Percentiles rank a stretch among this genome's conserved stretches.
Evolutionary conservation across 2,888 invertebrate genomes (phyloP).

Genomic region (Hypomecis atomaria): DNA sequence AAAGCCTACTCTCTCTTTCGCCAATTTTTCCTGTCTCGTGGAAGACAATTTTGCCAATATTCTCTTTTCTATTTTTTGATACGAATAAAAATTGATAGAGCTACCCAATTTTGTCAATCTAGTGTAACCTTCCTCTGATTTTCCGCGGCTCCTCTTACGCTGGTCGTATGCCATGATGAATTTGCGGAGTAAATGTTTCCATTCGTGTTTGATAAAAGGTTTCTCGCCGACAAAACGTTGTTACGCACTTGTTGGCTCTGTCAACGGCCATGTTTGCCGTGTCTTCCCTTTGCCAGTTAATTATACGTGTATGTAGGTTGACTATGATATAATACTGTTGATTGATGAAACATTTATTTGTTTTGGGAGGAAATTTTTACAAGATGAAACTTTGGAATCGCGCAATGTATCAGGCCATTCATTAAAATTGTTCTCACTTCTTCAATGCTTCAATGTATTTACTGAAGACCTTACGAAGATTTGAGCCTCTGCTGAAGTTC

Average conservation of each 20-base stretch:
- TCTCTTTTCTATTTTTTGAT: too few relatives aligned
- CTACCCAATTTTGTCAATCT: neutral
- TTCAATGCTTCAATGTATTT: too few relatives aligned
- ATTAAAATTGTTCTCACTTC: too few relatives aligned
- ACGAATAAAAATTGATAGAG: too few relatives aligned
- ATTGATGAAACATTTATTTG: neutral
- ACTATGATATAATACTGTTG: neutral
- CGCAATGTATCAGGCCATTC: too few relatives aligned
- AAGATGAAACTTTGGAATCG: too few relatives aligned
- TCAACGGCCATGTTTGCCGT: constrained; percentile 27
- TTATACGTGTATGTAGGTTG: neutral
- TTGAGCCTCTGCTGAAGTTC: too few relatives aligned
- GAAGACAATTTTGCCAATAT: too few relatives aligned
- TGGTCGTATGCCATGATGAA: constrained; percentile 45
- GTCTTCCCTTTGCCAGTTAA: constrained; percentile 14
- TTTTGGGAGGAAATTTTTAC: too few relatives aligned
- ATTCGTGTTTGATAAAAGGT: constrained; percentile 43
- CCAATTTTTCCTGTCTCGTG: too few relatives aligned
- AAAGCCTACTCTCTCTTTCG: too few relatives aligned
- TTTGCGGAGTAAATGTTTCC: constrained; percentile 50
- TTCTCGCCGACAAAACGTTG: constrained; percentile 37
- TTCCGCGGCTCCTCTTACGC: constrained; percentile 33
- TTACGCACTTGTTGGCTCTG: constrained; percentile 33
- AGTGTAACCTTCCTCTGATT: constrained; percentile 23
- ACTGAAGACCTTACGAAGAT: too few relatives aligned